Conservation (phyloP, 2,113 vertebrate genomes). For the Galemys pyrenaicus region DNA sequence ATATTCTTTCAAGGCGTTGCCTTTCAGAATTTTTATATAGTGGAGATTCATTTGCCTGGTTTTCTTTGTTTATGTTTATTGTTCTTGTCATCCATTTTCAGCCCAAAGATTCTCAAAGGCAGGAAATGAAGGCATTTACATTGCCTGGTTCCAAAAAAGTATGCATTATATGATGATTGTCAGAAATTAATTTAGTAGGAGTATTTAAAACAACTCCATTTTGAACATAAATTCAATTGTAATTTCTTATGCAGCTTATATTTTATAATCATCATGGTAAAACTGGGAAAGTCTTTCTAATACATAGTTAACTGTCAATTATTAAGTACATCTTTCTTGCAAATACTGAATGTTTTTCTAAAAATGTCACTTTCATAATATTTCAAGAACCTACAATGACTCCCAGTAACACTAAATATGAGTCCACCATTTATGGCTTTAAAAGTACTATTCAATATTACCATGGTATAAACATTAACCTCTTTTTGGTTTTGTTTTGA, state of each 20-base stretch:
- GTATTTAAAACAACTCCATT: constrained; percentile 48
- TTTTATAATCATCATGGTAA: constrained; percentile 46
- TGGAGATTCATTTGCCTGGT: not conserved
- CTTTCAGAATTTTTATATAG: constrained; percentile 17
- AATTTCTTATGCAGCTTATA: constrained; percentile 13
- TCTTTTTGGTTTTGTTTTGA: not conserved
- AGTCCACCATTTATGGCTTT: not conserved
- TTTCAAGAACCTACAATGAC: not conserved
- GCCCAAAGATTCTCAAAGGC: constrained; percentile 48
- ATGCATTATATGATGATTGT: constrained; percentile 13
- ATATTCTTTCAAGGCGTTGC: constrained; percentile 42
- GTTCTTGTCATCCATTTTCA: constrained; percentile 49
- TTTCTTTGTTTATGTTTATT: constrained; percentile 54
- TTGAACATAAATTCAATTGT: constrained; percentile 57
- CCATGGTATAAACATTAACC: not conserved
- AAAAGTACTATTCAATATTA: not conserved
- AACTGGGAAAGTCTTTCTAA: not conserved
- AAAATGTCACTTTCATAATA: not conserved
- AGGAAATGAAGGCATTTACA: constrained; percentile 29
- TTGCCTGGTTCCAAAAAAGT: not conserved
- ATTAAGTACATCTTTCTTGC: not conserved
- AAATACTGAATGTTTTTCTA: not conserved
- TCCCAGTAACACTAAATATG: not conserved
- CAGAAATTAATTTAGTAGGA: constrained; percentile 46
- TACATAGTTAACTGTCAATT: not conserved